Evolutionary conservation across 2,113 vertebrate species (phyloP).

Genomic region (Pyrgilauda ruficollis): DNA sequence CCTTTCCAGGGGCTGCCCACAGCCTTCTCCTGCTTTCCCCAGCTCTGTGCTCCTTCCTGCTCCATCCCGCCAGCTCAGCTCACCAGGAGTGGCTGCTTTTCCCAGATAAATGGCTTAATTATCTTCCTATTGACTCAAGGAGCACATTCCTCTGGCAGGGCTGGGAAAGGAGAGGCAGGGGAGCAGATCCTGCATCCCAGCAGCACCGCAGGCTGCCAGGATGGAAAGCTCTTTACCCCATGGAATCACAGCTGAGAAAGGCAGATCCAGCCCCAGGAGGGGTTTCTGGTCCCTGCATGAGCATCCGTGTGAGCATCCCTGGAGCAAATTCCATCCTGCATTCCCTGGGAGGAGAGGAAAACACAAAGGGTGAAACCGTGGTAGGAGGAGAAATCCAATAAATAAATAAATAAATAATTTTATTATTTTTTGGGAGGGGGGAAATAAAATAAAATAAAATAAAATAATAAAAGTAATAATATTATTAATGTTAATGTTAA

Average conservation of each 20-base stretch:
- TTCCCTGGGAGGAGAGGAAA: neutral
- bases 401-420: neutral
- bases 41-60: neutral
- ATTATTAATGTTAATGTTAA: no score
- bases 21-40: neutral
- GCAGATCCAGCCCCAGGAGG: neutral
- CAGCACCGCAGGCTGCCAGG: no score
- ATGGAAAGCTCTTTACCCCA: neutral
- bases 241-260: neutral
- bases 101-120: slow-evolving; percentile 41
- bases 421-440: accelerated
- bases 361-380: accelerated
- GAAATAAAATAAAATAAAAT: no score
- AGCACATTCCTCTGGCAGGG: neutral
- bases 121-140: slow-evolving; percentile 5
- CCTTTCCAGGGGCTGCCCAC: neutral
- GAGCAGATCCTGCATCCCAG: neutral
- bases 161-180: neutral
- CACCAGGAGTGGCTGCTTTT: neutral
- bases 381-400: neutral
- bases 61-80: neutral
- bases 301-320: accelerated
- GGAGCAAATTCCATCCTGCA: neutral
- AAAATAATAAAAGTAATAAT: neutral
- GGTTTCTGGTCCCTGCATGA: neutral